A percentile compares a stretch with the other conserved stretches of the same genome.
Evolutionary conservation across 2,888 invertebrate genomes (phyloP).

Genomic region (Slavum lentiscoides): DNA sequence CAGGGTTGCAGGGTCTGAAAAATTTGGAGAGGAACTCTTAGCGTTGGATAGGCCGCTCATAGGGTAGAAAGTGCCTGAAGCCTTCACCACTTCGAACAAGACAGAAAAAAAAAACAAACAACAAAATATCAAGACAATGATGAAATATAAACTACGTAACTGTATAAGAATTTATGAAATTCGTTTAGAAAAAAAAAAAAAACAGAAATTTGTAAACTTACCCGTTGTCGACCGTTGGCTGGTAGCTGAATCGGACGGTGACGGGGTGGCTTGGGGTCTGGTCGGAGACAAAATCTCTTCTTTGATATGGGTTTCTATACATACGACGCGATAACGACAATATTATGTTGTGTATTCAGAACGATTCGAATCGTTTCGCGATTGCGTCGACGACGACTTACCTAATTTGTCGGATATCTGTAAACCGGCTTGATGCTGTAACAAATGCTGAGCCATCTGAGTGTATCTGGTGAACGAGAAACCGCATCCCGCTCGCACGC

Average conservation of each 20-base stretch:
- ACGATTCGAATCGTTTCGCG: not conserved
- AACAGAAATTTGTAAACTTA: not conserved
- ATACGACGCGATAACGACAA: not conserved
- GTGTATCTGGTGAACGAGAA: constrained; percentile 75
- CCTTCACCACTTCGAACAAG: constrained; percentile 83
- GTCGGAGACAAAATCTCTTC: constrained; percentile 40
- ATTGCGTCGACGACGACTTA: not conserved
- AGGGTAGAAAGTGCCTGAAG: constrained; percentile 89
- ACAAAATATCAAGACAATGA: constrained; percentile 45
- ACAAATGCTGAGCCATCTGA: constrained; percentile 74
- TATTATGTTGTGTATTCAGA: no score
- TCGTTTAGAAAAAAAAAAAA: not conserved
- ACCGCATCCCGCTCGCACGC: constrained; percentile 71
- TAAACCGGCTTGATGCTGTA: constrained; percentile 63
- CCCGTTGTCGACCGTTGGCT: constrained; percentile 50
- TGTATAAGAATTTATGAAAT: not conserved
- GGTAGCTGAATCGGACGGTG: constrained; percentile 38
- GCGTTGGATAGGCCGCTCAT: constrained; percentile 67
- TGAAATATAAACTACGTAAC: constrained; percentile 13
- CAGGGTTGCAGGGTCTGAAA: constrained; percentile 54
- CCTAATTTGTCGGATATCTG: constrained; percentile 46
- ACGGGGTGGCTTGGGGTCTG: constrained; percentile 42
- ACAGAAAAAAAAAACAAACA: constrained; percentile 46
- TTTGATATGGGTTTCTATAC: constrained; percentile 38
- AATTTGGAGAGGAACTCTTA: constrained; percentile 57